Conservation (phyloP, 2,113 vertebrate species). For the Actenoides lindsayi region DNA sequence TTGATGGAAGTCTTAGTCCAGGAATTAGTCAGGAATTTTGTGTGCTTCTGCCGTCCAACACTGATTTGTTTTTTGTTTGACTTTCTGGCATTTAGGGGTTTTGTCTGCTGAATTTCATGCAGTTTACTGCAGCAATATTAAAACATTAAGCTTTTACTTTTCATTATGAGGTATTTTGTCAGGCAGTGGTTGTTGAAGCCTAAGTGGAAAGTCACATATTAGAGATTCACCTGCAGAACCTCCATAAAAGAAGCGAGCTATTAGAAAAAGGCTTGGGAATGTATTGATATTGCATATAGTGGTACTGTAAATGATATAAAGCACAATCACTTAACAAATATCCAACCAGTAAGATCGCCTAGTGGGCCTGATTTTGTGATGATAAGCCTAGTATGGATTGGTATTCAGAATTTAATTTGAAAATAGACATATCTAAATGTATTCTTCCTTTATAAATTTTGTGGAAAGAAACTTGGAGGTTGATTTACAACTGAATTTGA, state of each 20-base stretch:
- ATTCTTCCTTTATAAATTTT: background rate
- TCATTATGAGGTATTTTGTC: background rate
- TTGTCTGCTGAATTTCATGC: background rate
- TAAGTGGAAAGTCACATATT: background rate
- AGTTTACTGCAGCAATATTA: background rate
- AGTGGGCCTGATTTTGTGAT: background rate
- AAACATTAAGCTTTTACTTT: background rate
- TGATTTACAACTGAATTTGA: slow-evolving; percentile 11
- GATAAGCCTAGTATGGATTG: background rate
- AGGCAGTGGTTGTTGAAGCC: background rate
- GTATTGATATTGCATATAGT: background rate
- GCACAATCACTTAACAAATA: background rate
- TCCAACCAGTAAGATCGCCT: background rate
- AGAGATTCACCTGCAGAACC: background rate
- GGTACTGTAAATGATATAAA: background rate
- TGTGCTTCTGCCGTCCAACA: background rate
- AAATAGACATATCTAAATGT: background rate
- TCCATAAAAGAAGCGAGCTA: background rate
- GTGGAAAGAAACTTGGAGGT: background rate
- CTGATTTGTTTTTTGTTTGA: background rate
- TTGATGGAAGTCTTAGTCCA: background rate
- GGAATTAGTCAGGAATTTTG: background rate
- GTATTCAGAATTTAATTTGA: background rate
- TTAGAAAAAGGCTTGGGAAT: background rate
- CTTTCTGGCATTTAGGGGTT: background rate